These are phyloP conservation scores for Panurus biarmicus DNA, from an alignment of 2,113 vertebrate genomes.

Conservation along the genomic window DNA sequence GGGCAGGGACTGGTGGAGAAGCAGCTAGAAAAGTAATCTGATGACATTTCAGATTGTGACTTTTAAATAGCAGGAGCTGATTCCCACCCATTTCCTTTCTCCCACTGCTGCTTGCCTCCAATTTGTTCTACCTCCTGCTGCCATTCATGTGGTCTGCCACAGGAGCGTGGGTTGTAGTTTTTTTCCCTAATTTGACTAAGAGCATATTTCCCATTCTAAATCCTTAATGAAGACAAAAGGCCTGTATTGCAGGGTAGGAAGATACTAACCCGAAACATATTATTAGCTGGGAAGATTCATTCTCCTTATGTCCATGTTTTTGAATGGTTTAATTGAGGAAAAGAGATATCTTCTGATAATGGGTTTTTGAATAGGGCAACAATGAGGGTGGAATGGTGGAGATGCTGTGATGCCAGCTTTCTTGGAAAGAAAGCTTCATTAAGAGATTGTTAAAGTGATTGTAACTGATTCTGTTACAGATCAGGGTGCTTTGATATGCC, in stretches of 20 bases:
- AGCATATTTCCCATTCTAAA: slow-evolving; percentile 33
- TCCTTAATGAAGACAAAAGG: slow-evolving; percentile 49
- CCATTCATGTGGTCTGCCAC: slow-evolving; percentile 13
- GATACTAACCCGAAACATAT: neutral
- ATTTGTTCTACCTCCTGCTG: slow-evolving; percentile 33
- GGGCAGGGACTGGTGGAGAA: neutral
- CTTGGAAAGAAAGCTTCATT: neutral
- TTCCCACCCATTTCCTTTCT: slow-evolving; percentile 25
- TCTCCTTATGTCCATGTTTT: slow-evolving; percentile 38
- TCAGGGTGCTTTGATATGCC: neutral
- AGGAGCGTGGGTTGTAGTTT: slow-evolving; percentile 14
- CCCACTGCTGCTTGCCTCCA: neutral
- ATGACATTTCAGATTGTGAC: neutral
- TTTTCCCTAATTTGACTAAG: slow-evolving; percentile 28
- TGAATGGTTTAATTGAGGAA: slow-evolving; percentile 33
- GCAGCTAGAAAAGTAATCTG: neutral
- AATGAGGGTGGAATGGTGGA: neutral
- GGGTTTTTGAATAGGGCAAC: neutral
- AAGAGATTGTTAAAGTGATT: neutral
- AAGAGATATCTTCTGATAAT: neutral
- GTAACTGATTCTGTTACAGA: neutral
- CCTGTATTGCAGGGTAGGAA: slow-evolving; percentile 20
- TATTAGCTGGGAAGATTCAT: slow-evolving; percentile 35
- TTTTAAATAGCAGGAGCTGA: neutral
- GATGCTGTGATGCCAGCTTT: neutral